These are phyloP conservation scores for Chaetura pelagica DNA, from an alignment of 2,113 vertebrate species.

Conservation along the genomic window DNA sequence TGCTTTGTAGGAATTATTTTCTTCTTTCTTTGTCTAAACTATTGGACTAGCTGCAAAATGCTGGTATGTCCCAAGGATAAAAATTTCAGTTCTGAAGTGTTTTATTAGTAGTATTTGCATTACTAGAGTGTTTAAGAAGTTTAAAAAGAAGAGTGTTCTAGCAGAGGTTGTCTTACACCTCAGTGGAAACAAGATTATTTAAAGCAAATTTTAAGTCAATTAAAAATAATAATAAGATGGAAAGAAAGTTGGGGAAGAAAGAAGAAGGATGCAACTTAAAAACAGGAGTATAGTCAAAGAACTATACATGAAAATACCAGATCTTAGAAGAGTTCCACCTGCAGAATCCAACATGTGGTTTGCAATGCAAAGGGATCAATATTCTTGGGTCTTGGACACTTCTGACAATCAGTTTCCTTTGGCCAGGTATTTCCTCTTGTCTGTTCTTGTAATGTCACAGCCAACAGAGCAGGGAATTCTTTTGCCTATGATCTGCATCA, in stretches of 20 bases:
- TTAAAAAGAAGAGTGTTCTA: neutral
- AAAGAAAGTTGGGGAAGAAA: neutral
- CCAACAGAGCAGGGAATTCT: neutral
- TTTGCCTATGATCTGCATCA: neutral
- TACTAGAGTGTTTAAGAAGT: neutral
- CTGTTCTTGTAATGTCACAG: neutral
- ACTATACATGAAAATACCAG: neutral
- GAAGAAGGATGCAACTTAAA: neutral
- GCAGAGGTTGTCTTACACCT: neutral
- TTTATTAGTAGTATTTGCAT: neutral
- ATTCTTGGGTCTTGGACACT: neutral
- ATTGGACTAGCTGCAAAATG: neutral
- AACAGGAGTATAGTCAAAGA: neutral
- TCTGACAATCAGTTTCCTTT: neutral
- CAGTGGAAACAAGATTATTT: neutral
- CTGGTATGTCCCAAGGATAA: neutral
- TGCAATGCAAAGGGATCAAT: neutral
- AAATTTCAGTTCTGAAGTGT: neutral
- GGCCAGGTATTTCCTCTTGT: neutral
- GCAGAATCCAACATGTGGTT: neutral
- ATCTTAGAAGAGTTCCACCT: neutral
- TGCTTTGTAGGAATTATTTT: neutral
- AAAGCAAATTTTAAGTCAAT: neutral
- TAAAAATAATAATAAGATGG: neutral
- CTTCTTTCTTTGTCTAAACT: neutral